phyloP scores from a whole-genome alignment of 1,140 invertebrate species.

The Drosophila sucinea region DNA sequence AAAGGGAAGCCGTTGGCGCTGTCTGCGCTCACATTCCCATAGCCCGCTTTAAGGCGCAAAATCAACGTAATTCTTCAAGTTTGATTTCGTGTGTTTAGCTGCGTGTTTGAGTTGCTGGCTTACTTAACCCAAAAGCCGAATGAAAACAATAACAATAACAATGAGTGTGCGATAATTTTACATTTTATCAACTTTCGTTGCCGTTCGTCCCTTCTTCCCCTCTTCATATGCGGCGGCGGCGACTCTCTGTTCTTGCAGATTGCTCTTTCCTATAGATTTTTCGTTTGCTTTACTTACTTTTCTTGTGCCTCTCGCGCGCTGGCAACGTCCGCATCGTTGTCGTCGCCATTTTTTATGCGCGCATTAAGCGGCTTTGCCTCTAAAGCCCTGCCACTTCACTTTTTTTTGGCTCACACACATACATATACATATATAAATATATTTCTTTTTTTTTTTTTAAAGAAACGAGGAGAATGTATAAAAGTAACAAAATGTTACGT shows the following conservation, averaged over 20 bases:
- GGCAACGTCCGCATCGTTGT: conserved; percentile 41
- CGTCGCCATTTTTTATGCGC: conserved; percentile 77
- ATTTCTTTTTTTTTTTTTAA: conserved; percentile 2
- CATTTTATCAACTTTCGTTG: conserved; percentile 78
- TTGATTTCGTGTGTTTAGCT: conserved; percentile 75
- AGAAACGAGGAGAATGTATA: conserved; percentile 36
- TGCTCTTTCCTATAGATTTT: not conserved
- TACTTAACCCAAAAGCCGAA: conserved; percentile 59
- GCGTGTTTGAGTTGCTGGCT: conserved; percentile 71
- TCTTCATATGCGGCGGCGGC: conserved; percentile 20
- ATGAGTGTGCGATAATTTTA: conserved; percentile 82
- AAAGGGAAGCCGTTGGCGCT: conserved; percentile 23
- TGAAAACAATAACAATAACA: conserved; percentile 71
- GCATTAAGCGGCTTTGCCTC: conserved; percentile 76
- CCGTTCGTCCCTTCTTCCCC: not conserved
- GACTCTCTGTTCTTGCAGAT: conserved; percentile 12
- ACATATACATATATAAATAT: conserved; percentile 29
- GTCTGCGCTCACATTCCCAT: conserved; percentile 14
- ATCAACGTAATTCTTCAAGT: conserved; percentile 78
- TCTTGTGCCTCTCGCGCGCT: not conserved
- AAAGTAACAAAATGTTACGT: conserved; percentile 76
- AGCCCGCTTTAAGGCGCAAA: conserved; percentile 53
- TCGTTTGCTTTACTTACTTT: not conserved
- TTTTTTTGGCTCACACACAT: conserved; percentile 17
- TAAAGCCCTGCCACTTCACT: conserved; percentile 76